phyloP scores from a whole-genome alignment of 1,140 invertebrate species.

The Drosophila virilis region DNA sequence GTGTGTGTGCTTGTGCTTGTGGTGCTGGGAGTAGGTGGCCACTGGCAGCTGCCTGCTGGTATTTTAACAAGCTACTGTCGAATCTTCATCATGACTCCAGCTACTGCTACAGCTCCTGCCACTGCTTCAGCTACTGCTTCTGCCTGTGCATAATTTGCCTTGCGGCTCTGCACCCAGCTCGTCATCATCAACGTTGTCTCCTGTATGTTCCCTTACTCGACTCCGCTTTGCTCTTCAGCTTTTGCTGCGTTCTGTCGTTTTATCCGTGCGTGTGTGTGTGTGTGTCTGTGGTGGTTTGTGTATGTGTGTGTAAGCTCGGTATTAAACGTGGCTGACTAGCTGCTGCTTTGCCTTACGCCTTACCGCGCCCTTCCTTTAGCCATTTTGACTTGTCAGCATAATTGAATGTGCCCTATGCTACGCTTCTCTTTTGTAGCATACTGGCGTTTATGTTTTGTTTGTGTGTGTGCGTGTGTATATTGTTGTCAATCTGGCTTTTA shows the following conservation, averaged over 20 bases:
- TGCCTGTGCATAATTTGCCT: constrained; percentile 46
- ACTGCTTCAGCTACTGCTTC: constrained; percentile 29
- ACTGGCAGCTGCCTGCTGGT: constrained; percentile 53
- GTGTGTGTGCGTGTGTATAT: constrained; percentile 18
- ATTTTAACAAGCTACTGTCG: constrained; percentile 80
- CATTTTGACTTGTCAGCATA: constrained; percentile 72
- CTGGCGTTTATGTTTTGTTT: constrained; percentile 31
- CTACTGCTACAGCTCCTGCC: constrained; percentile 34
- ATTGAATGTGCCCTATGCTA: constrained; percentile 58
- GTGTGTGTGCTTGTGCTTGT: neutral
- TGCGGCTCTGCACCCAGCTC: constrained; percentile 31
- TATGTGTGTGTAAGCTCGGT: constrained; percentile 62
- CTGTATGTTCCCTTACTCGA: constrained; percentile 4
- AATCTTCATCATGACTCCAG: constrained; percentile 55
- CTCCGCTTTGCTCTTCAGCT: constrained; percentile 59
- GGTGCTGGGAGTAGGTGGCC: constrained; percentile 11
- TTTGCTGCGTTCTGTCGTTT: constrained; percentile 56
- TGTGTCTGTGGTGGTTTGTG: constrained; percentile 5
- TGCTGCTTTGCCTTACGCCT: constrained; percentile 9
- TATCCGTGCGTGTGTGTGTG: constrained; percentile 16
- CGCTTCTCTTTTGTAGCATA: constrained; percentile 27
- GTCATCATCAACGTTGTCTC: constrained; percentile 28
- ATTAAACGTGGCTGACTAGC: constrained; percentile 70
- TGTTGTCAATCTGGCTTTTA: constrained; percentile 72
- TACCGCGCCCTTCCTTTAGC: constrained; percentile 11